Conservation (phyloP, 92 coral and sea anemone species). For the Ricordea florida region DNA sequence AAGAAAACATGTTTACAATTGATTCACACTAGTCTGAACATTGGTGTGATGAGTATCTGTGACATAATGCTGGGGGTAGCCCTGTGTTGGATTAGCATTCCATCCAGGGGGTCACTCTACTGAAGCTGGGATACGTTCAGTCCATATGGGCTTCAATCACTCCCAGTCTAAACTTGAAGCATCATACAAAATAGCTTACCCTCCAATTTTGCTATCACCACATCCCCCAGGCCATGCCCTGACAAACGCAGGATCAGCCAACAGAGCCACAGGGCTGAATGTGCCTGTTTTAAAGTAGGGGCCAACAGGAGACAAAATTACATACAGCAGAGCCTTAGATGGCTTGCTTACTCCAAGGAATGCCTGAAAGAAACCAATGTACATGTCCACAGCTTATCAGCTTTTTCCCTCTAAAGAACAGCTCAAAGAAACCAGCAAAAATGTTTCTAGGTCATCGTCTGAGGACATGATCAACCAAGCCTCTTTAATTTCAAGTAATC, state of each 20-base stretch:
- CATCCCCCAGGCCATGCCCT: slow-evolving; percentile 99
- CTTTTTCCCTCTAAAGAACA: neutral
- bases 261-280: slow-evolving; percentile 90
- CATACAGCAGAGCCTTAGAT: slow-evolving; percentile 74
- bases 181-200: slow-evolving; percentile 46
- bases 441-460: no score
- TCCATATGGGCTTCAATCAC: neutral
- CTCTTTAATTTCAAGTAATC: no score
- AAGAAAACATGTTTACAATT: neutral
- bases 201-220: slow-evolving; percentile 93
- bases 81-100: no score
- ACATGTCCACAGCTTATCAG: neutral
- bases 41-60: no score
- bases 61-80: no score
- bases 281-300: slow-evolving; percentile 98
- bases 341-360: slow-evolving; percentile 75
- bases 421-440: no score
- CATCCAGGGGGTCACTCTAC: neutral
- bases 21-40: neutral
- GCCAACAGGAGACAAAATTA: slow-evolving; percentile 93
- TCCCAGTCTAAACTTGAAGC: no score
- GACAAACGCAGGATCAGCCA: slow-evolving; percentile 90
- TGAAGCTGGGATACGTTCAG: neutral
- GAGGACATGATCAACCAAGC: no score
- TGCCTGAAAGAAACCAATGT: slow-evolving; percentile 58